These are phyloP conservation scores for Thryonomys swinderianus DNA, from an alignment of 2,113 vertebrate genomes.

Conservation along the genomic window DNA sequence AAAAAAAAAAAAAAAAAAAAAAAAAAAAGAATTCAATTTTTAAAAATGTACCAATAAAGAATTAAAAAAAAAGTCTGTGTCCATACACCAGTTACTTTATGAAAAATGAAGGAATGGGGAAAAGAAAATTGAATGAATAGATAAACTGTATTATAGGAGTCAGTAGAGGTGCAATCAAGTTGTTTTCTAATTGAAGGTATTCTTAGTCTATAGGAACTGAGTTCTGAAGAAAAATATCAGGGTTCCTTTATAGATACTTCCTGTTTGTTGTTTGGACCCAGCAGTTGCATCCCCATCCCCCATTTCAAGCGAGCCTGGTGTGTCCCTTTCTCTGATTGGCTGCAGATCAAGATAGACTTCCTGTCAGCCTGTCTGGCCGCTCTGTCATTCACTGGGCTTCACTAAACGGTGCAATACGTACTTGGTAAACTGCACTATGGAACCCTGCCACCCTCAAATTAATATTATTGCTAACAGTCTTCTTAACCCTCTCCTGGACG, in stretches of 20 bases:
- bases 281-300: background rate
- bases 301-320: background rate
- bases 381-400: background rate
- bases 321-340: background rate
- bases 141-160: slow-evolving; percentile 94
- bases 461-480: background rate
- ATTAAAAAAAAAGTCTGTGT: slow-evolving; percentile 83
- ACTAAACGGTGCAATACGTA: background rate
- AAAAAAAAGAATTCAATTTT: no score
- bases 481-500: background rate
- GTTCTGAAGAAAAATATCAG: background rate
- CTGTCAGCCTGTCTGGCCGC: background rate
- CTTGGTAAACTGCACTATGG: background rate
- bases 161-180: slow-evolving; percentile 75
- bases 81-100: slow-evolving; percentile 89
- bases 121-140: slow-evolving; percentile 86
- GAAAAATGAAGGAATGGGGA: slow-evolving; percentile 91
- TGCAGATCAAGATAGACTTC: background rate
- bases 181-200: slow-evolving; percentile 66
- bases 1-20: no score
- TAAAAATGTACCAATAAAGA: no score
- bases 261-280: background rate
- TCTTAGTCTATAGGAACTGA: background rate
- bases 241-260: background rate
- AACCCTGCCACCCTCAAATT: background rate